Evolutionary conservation across 2,888 invertebrate species (phyloP).

Genomic region (Malthinus flaveolus): DNA sequence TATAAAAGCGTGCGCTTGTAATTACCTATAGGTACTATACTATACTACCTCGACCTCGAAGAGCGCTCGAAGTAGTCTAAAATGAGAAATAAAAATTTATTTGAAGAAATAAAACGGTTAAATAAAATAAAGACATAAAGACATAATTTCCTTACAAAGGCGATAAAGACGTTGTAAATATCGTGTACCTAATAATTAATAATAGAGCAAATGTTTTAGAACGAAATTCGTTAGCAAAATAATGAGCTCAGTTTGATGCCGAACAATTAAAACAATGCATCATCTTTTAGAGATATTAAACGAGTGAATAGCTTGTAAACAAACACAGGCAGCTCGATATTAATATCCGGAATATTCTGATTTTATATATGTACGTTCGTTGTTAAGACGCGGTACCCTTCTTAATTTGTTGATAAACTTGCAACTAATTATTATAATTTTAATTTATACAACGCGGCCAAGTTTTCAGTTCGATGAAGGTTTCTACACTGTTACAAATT

Average conservation of each 20-base stretch:
- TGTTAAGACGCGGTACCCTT: conserved; percentile 19
- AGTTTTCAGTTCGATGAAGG: conserved; percentile 7
- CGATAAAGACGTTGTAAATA: too few species aligned
- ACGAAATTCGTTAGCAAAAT: conserved; percentile 29
- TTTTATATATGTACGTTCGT: conserved; percentile 11
- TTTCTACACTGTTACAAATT: conserved; percentile 10
- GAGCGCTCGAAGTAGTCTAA: too few species aligned
- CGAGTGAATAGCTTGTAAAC: conserved; percentile 38
- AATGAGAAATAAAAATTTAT: too few species aligned
- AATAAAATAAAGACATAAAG: too few species aligned
- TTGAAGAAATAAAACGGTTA: too few species aligned
- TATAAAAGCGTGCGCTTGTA: too few species aligned
- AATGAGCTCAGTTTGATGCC: conserved; percentile 42
- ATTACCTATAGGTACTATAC: too few species aligned
- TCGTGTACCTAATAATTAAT: too few species aligned
- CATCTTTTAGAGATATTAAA: conserved; percentile 34
- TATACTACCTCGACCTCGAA: too few species aligned
- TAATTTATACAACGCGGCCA: conserved; percentile 36
- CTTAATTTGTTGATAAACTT: conserved; percentile 40
- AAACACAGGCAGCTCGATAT: conserved; percentile 27
- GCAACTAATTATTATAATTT: conserved; percentile 42
- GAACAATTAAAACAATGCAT: conserved; percentile 45
- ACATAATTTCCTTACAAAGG: too few species aligned
- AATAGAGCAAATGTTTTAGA: too few species aligned
- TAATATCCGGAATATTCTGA: conserved; percentile 24